phyloP scores from a whole-genome alignment of 2,797 vertebrate species.

The Sibirionetta formosa region DNA sequence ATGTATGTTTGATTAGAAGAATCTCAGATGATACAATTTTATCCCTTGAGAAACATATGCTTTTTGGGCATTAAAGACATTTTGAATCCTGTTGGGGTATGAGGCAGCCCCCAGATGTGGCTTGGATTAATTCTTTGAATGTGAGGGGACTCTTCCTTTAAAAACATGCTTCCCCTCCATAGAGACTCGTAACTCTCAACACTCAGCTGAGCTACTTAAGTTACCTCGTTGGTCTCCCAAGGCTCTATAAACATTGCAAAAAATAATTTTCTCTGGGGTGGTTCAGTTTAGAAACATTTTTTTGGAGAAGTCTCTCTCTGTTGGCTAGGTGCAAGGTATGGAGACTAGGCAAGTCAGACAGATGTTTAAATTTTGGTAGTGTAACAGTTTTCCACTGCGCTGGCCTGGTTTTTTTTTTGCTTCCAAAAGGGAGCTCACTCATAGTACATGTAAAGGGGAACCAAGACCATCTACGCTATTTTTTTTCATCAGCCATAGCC shows the following conservation, averaged over 20 bases:
- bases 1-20: not conserved
- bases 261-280: not conserved
- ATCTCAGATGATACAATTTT: not conserved
- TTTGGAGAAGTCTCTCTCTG: not conserved
- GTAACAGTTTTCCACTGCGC: not conserved
- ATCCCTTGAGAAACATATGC: not conserved
- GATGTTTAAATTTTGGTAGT: not conserved
- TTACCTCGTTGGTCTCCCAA: not conserved
- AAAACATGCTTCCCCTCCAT: rapidly evolving
- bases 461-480: not conserved
- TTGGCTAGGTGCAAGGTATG: not conserved
- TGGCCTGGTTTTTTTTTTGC: not conserved
- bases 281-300: not conserved
- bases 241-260: not conserved
- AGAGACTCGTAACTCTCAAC: not conserved
- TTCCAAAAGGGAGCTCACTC: not conserved
- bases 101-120: not conserved
- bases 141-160: not conserved
- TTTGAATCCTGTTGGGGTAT: not conserved
- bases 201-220: not conserved
- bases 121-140: not conserved
- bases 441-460: not conserved
- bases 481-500: not conserved
- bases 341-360: not conserved
- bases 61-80: not conserved